Conservation (phyloP, 2,113 vertebrate species). For the Emydocephalus ijimae region DNA sequence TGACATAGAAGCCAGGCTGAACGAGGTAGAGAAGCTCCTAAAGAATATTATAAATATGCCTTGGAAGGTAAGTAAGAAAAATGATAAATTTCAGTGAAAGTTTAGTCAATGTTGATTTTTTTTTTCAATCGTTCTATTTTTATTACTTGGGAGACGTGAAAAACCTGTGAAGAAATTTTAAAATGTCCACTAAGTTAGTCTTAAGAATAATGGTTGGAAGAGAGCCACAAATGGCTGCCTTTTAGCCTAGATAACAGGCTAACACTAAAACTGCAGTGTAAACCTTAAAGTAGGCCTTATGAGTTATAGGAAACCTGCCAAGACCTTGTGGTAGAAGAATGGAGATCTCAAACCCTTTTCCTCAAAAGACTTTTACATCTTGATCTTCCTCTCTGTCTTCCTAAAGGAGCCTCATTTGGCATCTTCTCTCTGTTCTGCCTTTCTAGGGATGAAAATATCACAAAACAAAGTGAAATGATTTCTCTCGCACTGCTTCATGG, state of each 20-base stretch:
- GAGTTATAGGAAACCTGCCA: neutral
- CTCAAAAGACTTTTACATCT: neutral
- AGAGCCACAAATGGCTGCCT: neutral
- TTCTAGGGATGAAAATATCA: neutral
- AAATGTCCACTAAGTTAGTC: neutral
- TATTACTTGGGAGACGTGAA: conserved; percentile 12
- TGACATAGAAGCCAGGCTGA: conserved; percentile 91
- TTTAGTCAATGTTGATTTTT: neutral
- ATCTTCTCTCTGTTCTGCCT: neutral
- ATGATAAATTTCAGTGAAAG: neutral
- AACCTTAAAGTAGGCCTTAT: neutral
- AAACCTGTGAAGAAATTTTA: neutral
- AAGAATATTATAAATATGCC: conserved; percentile 91
- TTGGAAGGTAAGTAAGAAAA: conserved; percentile 79
- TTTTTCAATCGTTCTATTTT: neutral
- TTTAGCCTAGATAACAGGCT: neutral
- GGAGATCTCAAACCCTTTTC: neutral
- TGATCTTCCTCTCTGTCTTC: neutral
- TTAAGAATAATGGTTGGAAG: neutral
- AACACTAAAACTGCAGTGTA: neutral
- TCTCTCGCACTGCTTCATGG: neutral
- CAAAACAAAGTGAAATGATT: neutral
- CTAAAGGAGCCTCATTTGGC: neutral
- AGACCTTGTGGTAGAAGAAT: neutral
- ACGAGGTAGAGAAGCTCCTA: conserved; percentile 91